Conservation (phyloP, 2,888 invertebrate species). For the Adelognathus sp. region DNA sequence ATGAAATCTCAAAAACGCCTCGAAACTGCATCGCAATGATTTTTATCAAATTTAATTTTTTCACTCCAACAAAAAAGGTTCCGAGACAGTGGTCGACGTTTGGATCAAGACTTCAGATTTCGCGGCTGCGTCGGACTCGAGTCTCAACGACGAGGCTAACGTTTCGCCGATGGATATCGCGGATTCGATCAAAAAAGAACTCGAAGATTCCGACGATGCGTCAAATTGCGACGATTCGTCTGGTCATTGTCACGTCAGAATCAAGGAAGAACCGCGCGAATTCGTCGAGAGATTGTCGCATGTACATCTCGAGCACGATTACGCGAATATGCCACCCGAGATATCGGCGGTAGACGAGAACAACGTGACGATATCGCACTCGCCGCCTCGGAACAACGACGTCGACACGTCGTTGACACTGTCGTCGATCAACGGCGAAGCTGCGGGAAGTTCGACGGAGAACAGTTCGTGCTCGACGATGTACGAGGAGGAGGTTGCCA, state of each 20-base stretch:
- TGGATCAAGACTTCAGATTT: slow-evolving; percentile 81
- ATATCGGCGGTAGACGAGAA: slow-evolving; percentile 34
- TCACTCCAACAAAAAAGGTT: slow-evolving; percentile 82
- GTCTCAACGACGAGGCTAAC: slow-evolving; percentile 19
- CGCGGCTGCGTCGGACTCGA: not conserved
- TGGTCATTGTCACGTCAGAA: not conserved
- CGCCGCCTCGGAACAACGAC: slow-evolving; percentile 14
- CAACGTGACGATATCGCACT: slow-evolving; percentile 52
- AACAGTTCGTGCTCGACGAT: not conserved
- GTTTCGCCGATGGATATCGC: slow-evolving; percentile 5
- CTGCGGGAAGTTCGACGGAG: not conserved
- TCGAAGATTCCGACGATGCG: slow-evolving; percentile 4
- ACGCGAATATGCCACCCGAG: slow-evolving; percentile 39
- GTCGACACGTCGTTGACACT: not conserved
- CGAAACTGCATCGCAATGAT: not conserved
- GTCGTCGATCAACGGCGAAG: not conserved
- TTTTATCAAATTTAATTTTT: not conserved
- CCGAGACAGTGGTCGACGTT: slow-evolving; percentile 90
- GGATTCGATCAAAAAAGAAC: slow-evolving; percentile 37
- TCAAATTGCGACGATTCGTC: slow-evolving; percentile 5
- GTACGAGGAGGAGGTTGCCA: slow-evolving; percentile 23
- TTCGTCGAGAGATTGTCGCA: slow-evolving; percentile 20
- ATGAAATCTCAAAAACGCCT: not conserved
- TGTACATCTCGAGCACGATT: slow-evolving; percentile 60
- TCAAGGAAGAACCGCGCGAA: slow-evolving; percentile 32